Base-by-base conservation (phyloP, 2,797 vertebrate genomes). In the Coccyzus lansbergi region DNA sequence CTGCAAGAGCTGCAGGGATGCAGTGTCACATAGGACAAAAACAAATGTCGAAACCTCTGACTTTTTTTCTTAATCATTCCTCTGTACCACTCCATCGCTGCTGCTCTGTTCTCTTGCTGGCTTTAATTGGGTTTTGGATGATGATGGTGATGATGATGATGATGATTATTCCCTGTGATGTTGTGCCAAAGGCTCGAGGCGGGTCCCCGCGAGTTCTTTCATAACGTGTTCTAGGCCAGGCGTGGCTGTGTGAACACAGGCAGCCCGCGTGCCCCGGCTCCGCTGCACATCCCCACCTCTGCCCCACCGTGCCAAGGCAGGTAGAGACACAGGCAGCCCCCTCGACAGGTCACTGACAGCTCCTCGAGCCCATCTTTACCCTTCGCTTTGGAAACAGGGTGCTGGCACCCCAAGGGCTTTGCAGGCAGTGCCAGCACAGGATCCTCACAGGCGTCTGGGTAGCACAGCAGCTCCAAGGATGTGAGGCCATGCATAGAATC, bases 101-200 rank as follows among this genome's bases (percentile, higher is more conserved):
- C 81, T 60, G 71, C 86, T 84, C 64, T 94, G 40, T 70, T 95
- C 7, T 5, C 88, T 64, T 53, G 72, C 88, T 7, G 38, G 81
- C 84, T 94, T 88, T 92, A 92, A 87, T 91, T 90, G 49, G 79
- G 90, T 85, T 94, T 95, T 2, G 5, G 72, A 75, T 31, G 19
- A 51, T 24, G n/a, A 46, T 20, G 42, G 44, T 46, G 44, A 48
- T 48, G 46, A 59, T 49, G 15, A 74, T 70, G 25, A 85, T 68
- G 15, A 59, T 72, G 58, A 68, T 64, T 60, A 42, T 58, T 29
- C 68, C 76, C 84, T 96, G 75, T 95, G 94, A 95, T 91, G 79
- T 75, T 80, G 88, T 96, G 95, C 96, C 94, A 94, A 88, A 83
- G 67, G 77, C 75, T 94, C 85, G 92, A 83, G 95, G 86, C 44